Evolutionary conservation across 2,113 vertebrate species (phyloP).

Genomic region (Catharus fuscescens): DNA sequence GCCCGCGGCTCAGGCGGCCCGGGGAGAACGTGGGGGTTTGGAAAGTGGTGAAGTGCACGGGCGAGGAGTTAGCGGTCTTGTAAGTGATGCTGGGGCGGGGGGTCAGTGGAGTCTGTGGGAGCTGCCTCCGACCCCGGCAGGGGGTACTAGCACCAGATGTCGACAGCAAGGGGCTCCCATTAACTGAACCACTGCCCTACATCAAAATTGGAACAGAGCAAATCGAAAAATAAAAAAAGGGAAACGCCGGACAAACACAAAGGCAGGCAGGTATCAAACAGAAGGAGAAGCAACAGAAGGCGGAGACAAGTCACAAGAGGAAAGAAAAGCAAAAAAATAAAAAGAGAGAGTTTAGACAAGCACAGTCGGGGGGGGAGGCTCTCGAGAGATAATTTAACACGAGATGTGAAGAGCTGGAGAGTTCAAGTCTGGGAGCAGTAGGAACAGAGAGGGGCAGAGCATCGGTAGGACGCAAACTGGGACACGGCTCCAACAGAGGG

Average conservation of each 20-base stretch:
- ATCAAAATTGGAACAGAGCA: conserved; percentile 89
- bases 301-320: conserved; percentile 40
- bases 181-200: conserved; percentile 93
- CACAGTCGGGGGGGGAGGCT: conserved; percentile 23
- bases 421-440: background rate
- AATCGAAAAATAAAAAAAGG: conserved; percentile 83
- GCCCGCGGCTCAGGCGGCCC: conserved; percentile 86
- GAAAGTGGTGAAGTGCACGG: conserved; percentile 83
- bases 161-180: conserved; percentile 85
- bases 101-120: conserved; percentile 91
- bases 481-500: conserved; percentile 29
- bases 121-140: conserved; percentile 90
- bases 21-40: conserved; percentile 81
- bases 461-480: conserved; percentile 29
- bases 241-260: conserved; percentile 58
- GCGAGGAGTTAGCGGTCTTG: conserved; percentile 94
- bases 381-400: conserved; percentile 30
- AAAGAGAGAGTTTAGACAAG: conserved; percentile 72
- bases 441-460: conserved; percentile 37
- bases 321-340: conserved; percentile 38
- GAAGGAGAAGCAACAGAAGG: conserved; percentile 50
- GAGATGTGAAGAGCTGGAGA: conserved; percentile 32
- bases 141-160: conserved; percentile 91
- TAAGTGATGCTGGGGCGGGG: conserved; percentile 91
- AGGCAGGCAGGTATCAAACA: conserved; percentile 50